Evolutionary conservation across 2,797 vertebrate species (phyloP).

Genomic region (Chelonia mydas): DNA sequence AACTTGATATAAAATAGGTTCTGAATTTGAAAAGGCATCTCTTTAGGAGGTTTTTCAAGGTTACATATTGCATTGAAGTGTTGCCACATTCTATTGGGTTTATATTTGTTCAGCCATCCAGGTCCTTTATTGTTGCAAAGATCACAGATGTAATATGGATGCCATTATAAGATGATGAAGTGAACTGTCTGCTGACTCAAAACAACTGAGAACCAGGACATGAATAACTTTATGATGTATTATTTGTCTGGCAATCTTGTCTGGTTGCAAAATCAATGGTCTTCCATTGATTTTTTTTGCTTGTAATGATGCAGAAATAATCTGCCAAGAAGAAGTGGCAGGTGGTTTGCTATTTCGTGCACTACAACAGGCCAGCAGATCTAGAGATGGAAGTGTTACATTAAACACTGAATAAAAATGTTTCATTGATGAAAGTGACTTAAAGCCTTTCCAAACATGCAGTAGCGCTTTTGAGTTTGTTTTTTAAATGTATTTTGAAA

Average conservation of each 20-base stretch:
- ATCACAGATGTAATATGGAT: slow-evolving; percentile 26
- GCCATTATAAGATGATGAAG: slow-evolving; percentile 22
- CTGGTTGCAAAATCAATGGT: slow-evolving; percentile 50
- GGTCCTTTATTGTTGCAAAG: slow-evolving; percentile 14
- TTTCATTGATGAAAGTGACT: slow-evolving; percentile 22
- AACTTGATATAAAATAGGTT: not conserved
- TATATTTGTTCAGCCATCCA: slow-evolving; percentile 1
- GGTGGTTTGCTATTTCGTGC: slow-evolving; percentile 2
- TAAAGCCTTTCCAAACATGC: slow-evolving; percentile 6
- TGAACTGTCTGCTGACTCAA: slow-evolving; percentile 43
- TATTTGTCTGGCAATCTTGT: slow-evolving; percentile 6
- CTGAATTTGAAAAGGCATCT: slow-evolving; percentile 12
- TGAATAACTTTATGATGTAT: slow-evolving; percentile 45
- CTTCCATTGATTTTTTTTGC: slow-evolving; percentile 32
- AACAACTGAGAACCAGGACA: slow-evolving; percentile 40
- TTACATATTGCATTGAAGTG: not conserved
- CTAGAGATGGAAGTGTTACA: slow-evolving; percentile 35
- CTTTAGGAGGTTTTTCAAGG: slow-evolving; percentile 9
- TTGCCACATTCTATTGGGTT: slow-evolving; percentile 8
- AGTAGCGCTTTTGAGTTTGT: not conserved
- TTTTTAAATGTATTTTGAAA: not conserved
- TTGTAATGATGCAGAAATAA: slow-evolving; percentile 38
- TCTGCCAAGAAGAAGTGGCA: slow-evolving; percentile 51
- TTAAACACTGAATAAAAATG: slow-evolving; percentile 59
- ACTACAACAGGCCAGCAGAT: slow-evolving; percentile 30